Evolutionary conservation across 1,140 invertebrate species (phyloP).

Genomic region (Lepidurus apus): DNA sequence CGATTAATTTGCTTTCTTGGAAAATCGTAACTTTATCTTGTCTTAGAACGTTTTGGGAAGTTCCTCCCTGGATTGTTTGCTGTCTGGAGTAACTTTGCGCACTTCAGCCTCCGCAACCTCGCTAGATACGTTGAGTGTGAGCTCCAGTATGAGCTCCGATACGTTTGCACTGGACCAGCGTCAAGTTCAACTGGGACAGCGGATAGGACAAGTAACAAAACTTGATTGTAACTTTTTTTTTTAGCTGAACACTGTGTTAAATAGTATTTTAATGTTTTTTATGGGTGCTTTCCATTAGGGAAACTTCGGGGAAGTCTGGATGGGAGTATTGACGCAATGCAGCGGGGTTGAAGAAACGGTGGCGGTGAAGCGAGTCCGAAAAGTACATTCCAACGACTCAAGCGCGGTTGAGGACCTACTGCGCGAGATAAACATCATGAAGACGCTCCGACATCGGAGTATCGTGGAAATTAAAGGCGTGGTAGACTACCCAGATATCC

Average conservation of each 20-base stretch:
- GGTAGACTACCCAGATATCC: constrained; percentile 65
- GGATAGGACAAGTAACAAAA: not conserved
- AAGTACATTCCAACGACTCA: constrained; percentile 23
- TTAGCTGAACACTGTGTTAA: no score
- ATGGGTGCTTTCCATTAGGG: constrained; percentile 47
- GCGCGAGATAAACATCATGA: constrained; percentile 58
- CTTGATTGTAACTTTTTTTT: not conserved
- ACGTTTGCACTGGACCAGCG: not conserved
- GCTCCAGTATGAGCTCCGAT: not conserved
- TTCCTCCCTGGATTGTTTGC: not conserved
- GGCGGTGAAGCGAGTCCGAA: constrained; percentile 67
- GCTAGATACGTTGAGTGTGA: not conserved
- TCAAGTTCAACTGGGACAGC: not conserved
- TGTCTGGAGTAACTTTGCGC: not conserved
- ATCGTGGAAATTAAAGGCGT: constrained; percentile 80
- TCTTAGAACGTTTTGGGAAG: not conserved
- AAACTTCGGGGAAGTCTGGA: constrained; percentile 66
- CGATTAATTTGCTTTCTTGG: not conserved
- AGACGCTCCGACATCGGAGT: constrained; percentile 73
- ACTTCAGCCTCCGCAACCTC: not conserved
- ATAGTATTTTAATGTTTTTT: not conserved
- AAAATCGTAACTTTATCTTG: not conserved
- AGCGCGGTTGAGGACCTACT: constrained; percentile 38
- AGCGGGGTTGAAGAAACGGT: constrained; percentile 52
- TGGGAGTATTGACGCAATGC: constrained; percentile 54